Base-by-base conservation (phyloP, 2,113 vertebrate genomes). In the Mormyrus lacerda region DNA sequence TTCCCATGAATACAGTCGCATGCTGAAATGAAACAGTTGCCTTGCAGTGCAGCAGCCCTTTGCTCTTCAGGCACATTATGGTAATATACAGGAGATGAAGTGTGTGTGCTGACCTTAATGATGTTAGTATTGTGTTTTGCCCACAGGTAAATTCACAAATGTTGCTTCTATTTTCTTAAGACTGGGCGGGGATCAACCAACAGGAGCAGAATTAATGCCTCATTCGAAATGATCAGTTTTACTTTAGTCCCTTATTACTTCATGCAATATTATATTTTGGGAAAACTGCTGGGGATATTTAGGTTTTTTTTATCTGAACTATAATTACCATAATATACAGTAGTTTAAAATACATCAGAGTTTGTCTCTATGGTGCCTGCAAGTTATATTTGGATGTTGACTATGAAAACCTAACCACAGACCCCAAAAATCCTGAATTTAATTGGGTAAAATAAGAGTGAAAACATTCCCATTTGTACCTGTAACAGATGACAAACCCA, bases 1-100 rank as follows among this genome's bases (percentile, higher is more conserved):
- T 92, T 91, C 55, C 55, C 88, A 92, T 91, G 89, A 17, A 85
- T 79, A 86, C 91, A 48, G 31, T 91, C 76, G 91, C 91, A 90
- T 90, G 44, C 79, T 89, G 17, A 87, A 53, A 90, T 89, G 73
- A 88, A 90, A 92, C 86, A 90, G 92, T 90, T 90, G 88, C 90
- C 89, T 91, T 89, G n/a, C 87, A 47, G 89, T 89, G 50, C 61
- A 87, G 48, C 53, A 79, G 53, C 61, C 45, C 85, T 89, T 88
- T 89, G 61, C 83, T 69, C 90, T 89, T 85, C 89, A 73, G 87
- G 73, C 88, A 88, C 13, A 79, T 88, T 79, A 31, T 48, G 44
- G 45, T 76, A 88, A 76, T 88, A 24, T 47, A 47, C 39, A 44
- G 88, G 15, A 42, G 45, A 91, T 90, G 88, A 83, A 73, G 88